Percentiles rank a stretch among this genome's conserved stretches.
phyloP scores from a whole-genome alignment of 1,140 invertebrate genomes.

The Drosophila sp. region DNA sequence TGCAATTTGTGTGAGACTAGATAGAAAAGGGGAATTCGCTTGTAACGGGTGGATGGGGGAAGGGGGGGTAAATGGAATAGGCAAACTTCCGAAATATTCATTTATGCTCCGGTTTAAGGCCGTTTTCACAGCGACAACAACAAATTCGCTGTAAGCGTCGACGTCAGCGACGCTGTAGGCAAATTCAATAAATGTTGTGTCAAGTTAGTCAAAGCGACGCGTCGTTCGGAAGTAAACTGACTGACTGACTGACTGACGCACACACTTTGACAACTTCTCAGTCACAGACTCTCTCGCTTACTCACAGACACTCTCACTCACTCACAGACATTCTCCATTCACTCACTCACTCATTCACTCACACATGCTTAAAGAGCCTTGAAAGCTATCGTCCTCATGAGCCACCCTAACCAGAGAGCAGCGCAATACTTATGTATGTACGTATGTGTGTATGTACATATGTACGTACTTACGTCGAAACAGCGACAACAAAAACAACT shows the following conservation, averaged over 20 bases:
- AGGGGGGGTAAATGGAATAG: neutral
- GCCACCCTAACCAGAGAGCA: slow-evolving; percentile 39
- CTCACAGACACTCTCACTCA: neutral
- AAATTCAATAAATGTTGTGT: slow-evolving; percentile 72
- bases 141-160: slow-evolving; percentile 37
- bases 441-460: too few species aligned
- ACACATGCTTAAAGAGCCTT: slow-evolving; percentile 20
- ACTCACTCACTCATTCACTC: neutral
- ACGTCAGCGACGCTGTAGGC: slow-evolving; percentile 22
- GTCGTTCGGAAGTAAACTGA: slow-evolving; percentile 15
- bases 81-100: slow-evolving; percentile 35
- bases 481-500: slow-evolving; percentile 24
- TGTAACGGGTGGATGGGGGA: neutral
- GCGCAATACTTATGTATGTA: slow-evolving; percentile 4
- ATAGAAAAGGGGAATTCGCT: neutral
- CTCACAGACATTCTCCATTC: slow-evolving; percentile 3
- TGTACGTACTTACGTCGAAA: slow-evolving; percentile 1
- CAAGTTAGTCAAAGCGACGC: slow-evolving; percentile 30
- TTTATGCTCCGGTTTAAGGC: slow-evolving; percentile 27
- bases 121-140: slow-evolving; percentile 36
- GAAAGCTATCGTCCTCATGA: slow-evolving; percentile 31
- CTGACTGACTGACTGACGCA: neutral
- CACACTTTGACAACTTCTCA: neutral
- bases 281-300: neutral
- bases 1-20: slow-evolving; percentile 57